Percentiles rank a stretch among this genome's conserved stretches.
Conservation (phyloP, 2,113 vertebrate genomes). For the Cardinalis cardinalis region DNA sequence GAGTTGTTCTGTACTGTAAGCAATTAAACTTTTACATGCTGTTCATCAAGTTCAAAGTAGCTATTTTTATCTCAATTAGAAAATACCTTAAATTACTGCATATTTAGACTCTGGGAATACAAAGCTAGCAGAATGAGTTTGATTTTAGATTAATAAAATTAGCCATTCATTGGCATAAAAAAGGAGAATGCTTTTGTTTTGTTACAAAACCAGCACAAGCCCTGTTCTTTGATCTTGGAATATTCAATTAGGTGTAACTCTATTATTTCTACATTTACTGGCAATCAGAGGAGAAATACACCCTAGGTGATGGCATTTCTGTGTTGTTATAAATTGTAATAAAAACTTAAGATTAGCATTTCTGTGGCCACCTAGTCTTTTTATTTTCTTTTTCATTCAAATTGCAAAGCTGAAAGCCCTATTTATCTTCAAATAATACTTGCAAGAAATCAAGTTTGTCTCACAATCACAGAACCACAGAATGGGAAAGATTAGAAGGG, state of each 20-base stretch:
- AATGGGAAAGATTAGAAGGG: neutral
- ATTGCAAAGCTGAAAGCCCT: neutral
- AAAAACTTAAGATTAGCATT: conserved; percentile 14
- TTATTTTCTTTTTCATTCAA: neutral
- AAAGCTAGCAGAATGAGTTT: neutral
- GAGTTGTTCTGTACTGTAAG: neutral
- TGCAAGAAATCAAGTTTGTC: neutral
- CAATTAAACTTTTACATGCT: neutral
- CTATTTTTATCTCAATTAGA: neutral
- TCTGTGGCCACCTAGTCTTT: neutral
- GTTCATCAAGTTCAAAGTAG: neutral
- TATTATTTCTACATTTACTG: neutral
- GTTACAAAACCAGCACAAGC: neutral
- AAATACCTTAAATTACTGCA: neutral
- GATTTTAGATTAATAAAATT: neutral
- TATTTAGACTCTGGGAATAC: neutral
- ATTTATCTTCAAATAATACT: neutral
- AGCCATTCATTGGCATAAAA: neutral
- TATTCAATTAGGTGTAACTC: conserved; percentile 6
- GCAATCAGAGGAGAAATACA: conserved; percentile 10
- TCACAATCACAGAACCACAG: neutral
- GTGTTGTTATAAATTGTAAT: conserved; percentile 16
- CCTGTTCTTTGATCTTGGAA: neutral
- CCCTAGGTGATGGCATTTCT: neutral
- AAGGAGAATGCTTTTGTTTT: neutral